Evolutionary conservation across 2,113 vertebrate species (phyloP), one percentile per base, ranked within the genome.

Genomic region (Peucedramus taeniatus): DNA sequence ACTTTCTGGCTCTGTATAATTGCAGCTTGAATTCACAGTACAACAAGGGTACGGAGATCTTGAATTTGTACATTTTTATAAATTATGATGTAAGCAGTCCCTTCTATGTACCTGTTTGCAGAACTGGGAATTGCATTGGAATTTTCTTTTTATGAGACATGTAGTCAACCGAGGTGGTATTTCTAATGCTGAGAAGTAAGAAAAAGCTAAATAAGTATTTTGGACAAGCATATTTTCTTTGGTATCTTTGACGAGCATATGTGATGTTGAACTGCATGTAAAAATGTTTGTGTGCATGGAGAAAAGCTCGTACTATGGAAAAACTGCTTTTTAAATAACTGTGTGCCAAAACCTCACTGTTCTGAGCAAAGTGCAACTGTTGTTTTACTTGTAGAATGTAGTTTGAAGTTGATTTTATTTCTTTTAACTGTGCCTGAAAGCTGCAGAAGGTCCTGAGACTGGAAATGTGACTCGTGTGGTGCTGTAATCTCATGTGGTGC

Each of bases 211-310:
- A 89, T 17, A 81, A 94, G 72, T 91, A 65, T 96, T 93, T 77
- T 79, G 91, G 74, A 69, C 63, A 87, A 97, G 61, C 45, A 11
- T 76, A 61, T 75, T 92, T 90, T 61, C 75, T 53, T 40, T 37
- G 57, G 49, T 35, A 39, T 88, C 70, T 85, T 47, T 91, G 42
- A 82, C 42, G 60, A 95, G 87, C 85, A 7, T 83, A 59, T 96
- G 92, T 95, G 76, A 61, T 82, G 83, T 90, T 50, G 92, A 90
- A 90, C 66, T 96, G 92, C 94, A 96, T 96, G 90, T 96, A 93
- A 95, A 87, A 93, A 74, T 93, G 76, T 96, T 89, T 95, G 90
- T 97, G 93, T 96, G 96, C 96, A 96, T 96, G 93, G 89, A 93
- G 88, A 95, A 95, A 93, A 94, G 88, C 87, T 90, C 79, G 6